Percentiles rank a stretch among this genome's conserved stretches.
phyloP scores from a whole-genome alignment of 2,113 vertebrate genomes.

The Dolichotis patagonum region DNA sequence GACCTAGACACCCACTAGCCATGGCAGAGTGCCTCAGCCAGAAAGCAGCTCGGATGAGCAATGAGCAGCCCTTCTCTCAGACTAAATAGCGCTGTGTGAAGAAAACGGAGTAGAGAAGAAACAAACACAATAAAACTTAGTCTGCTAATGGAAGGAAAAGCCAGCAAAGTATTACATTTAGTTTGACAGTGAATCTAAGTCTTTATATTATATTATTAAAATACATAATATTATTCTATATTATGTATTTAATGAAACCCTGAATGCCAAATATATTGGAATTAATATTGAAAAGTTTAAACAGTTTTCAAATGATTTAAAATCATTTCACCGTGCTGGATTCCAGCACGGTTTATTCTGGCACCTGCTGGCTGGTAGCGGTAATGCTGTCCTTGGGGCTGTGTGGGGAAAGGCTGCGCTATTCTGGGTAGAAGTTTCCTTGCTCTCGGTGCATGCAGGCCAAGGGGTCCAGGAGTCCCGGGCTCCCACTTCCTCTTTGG shows the following conservation, averaged over 20 bases:
- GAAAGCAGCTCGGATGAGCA: neutral
- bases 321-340: neutral
- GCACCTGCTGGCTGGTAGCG: slow-evolving; percentile 74
- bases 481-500: neutral
- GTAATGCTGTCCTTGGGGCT: neutral
- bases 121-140: neutral
- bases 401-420: neutral
- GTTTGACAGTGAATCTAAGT: neutral
- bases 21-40: neutral
- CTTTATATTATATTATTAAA: neutral
- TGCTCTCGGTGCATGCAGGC: neutral
- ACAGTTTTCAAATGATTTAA: neutral
- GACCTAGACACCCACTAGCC: neutral
- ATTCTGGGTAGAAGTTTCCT: neutral
- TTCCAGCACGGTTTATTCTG: slow-evolving; percentile 53
- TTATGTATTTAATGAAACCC: slow-evolving; percentile 31
- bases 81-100: neutral
- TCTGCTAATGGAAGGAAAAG: neutral
- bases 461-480: neutral
- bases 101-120: neutral
- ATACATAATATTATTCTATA: too few species aligned
- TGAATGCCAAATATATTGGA: neutral
- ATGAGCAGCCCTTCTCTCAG: neutral
- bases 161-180: neutral
- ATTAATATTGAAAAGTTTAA: neutral